phyloP scores from a whole-genome alignment of 2,888 invertebrate species.

The Sinhomidia bicolor region DNA sequence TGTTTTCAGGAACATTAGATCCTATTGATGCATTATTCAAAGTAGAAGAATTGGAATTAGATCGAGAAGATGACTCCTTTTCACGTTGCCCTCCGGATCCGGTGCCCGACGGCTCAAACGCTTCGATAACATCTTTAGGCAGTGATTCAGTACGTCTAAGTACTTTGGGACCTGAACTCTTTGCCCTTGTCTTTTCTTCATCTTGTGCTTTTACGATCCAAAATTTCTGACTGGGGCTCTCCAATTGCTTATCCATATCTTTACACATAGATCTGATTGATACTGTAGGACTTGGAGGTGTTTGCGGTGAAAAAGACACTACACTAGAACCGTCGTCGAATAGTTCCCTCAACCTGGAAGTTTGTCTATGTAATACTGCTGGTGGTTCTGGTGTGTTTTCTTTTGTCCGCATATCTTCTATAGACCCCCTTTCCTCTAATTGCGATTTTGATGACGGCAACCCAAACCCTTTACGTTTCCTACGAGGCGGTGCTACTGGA shows the following conservation, averaged over 20 bases:
- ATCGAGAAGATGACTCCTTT: constrained; percentile 67
- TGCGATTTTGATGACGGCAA: constrained; percentile 81
- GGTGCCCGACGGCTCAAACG: constrained; percentile 82
- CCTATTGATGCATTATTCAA: constrained; percentile 47
- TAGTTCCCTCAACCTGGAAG: constrained; percentile 27
- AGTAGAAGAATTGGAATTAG: constrained; percentile 75
- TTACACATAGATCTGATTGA: constrained; percentile 77
- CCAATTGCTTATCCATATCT: constrained; percentile 77
- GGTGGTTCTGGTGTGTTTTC: constrained; percentile 63
- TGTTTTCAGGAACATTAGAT: constrained; percentile 16
- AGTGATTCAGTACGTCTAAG: constrained; percentile 82
- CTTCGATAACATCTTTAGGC: constrained; percentile 77
- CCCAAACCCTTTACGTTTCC: constrained; percentile 82
- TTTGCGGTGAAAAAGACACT: constrained; percentile 61
- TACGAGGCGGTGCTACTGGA: constrained; percentile 90
- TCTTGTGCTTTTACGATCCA: constrained; percentile 83
- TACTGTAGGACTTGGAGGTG: constrained; percentile 79
- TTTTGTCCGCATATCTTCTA: constrained; percentile 46
- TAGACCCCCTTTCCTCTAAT: constrained; percentile 66
- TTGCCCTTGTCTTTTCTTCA: constrained; percentile 86
- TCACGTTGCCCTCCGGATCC: constrained; percentile 77
- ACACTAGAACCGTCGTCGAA: neutral
- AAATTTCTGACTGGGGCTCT: constrained; percentile 73
- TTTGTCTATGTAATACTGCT: constrained; percentile 47
- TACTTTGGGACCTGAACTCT: constrained; percentile 85